Conservation (phyloP, 92 coral and sea anemone species). For the Bergia sp. region DNA sequence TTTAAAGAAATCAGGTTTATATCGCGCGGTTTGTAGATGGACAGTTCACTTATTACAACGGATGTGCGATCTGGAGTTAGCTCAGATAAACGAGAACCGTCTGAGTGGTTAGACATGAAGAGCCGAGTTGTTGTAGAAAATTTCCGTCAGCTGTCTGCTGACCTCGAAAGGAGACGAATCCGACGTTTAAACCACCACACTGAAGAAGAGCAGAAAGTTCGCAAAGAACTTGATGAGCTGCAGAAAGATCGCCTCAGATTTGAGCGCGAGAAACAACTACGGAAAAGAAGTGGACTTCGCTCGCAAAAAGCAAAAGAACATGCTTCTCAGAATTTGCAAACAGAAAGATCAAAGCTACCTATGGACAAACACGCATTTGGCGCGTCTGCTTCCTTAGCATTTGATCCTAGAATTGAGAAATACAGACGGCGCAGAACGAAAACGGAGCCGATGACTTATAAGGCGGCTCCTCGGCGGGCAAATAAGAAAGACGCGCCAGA, state of each 20-base stretch:
- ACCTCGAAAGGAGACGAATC: conserved; percentile 70
- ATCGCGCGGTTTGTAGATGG: conserved; percentile 21
- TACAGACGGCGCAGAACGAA: conserved; percentile 36
- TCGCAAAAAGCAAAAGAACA: conserved; percentile 40
- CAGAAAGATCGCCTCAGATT: conserved; percentile 72
- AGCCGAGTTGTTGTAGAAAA: conserved; percentile 69
- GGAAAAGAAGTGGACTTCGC: conserved; percentile 60
- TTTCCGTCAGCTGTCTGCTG: conserved; percentile 67
- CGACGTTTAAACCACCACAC: conserved; percentile 57
- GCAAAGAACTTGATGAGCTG: conserved; percentile 59
- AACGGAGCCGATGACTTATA: conserved; percentile 23
- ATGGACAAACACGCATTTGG: conserved; percentile 68
- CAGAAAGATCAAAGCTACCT: conserved; percentile 45
- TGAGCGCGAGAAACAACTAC: conserved; percentile 80
- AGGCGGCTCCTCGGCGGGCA: conserved; percentile 17
- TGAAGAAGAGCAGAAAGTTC: conserved; percentile 65
- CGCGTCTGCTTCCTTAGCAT: conserved; percentile 76
- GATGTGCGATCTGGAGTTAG: conserved; percentile 50
- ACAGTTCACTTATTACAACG: conserved; percentile 43
- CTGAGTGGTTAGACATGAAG: conserved; percentile 65
- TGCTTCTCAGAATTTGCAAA: not conserved
- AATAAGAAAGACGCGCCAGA: not conserved
- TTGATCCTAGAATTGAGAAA: conserved; percentile 71
- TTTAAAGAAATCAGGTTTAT: not conserved
- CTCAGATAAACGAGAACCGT: conserved; percentile 49